Evolutionary conservation across 2,113 vertebrate genomes (phyloP).

Genomic region (Brachyhypopomus gauderio): DNA sequence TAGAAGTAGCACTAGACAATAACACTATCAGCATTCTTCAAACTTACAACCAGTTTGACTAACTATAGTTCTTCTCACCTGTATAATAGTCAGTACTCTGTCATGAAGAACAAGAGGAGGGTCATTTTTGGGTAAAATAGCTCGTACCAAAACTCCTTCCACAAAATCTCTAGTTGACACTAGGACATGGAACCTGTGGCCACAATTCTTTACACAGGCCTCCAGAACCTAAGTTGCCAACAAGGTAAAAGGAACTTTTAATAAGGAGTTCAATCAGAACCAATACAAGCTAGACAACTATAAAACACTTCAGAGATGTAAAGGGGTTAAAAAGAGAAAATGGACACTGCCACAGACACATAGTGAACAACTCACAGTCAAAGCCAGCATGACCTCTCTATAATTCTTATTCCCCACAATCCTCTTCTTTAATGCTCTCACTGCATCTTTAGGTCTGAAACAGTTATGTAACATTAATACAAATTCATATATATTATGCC

Average conservation of each 20-base stretch:
- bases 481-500: neutral
- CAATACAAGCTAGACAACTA: neutral
- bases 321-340: too few species aligned
- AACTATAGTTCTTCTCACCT: constrained; percentile 74
- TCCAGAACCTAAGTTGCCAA: constrained; percentile 83
- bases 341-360: neutral
- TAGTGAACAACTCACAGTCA: constrained; percentile 83
- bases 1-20: neutral
- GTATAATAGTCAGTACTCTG: constrained; percentile 89
- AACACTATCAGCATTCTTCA: neutral
- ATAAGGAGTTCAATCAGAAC: neutral
- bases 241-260: neutral
- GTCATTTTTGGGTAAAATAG: constrained; percentile 94
- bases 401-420: constrained; percentile 95
- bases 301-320: too few species aligned
- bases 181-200: constrained; percentile 89
- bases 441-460: constrained; percentile 90
- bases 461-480: neutral
- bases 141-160: constrained; percentile 87
- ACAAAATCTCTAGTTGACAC: constrained; percentile 93
- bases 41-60: neutral
- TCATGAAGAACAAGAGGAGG: constrained; percentile 88
- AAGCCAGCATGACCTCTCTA: constrained; percentile 93
- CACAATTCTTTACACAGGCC: constrained; percentile 96
- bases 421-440: constrained; percentile 92